phyloP scores from a whole-genome alignment of 2,797 vertebrate species.

The Neosalanx taihuensis region DNA sequence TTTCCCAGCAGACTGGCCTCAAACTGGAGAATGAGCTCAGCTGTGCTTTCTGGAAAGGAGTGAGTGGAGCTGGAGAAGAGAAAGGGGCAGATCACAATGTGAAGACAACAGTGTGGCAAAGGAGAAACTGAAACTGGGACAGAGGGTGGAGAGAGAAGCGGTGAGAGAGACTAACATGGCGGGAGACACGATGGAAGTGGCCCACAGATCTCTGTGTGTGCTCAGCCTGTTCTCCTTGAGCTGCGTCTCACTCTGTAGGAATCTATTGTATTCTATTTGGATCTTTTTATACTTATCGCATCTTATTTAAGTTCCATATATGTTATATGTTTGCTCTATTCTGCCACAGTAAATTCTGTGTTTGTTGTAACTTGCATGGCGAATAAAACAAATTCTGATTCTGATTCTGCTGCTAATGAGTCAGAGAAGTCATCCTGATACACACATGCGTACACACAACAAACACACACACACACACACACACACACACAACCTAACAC shows the following conservation, averaged over 20 bases:
- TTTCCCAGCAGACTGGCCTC: slow-evolving; percentile 19
- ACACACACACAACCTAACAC: slow-evolving; percentile 32
- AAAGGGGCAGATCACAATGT: background rate
- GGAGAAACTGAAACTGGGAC: background rate
- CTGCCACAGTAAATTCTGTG: too few species aligned
- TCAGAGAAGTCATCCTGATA: slow-evolving; percentile 9
- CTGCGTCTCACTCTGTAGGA: slow-evolving; percentile 57
- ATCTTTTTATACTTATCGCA: too few species aligned
- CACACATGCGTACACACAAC: slow-evolving; percentile 9
- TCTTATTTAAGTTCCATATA: too few species aligned
- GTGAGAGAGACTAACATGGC: background rate
- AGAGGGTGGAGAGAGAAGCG: background rate
- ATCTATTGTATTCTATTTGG: too few species aligned
- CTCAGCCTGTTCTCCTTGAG: slow-evolving; percentile 45
- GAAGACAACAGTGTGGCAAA: background rate
- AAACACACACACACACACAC: slow-evolving; percentile 34
- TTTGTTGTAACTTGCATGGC: too few species aligned
- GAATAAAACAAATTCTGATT: too few species aligned
- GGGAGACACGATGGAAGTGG: slow-evolving; percentile 3
- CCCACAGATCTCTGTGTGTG: slow-evolving; percentile 47
- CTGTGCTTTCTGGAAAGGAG: slow-evolving; percentile 1
- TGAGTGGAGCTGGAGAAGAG: background rate
- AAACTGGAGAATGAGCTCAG: slow-evolving; percentile 19
- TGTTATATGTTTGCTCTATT: too few species aligned
- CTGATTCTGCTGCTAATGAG: slow-evolving; percentile 20